Conservation (phyloP, 1,140 invertebrate species). For the Hylaeus anthracinus region DNA sequence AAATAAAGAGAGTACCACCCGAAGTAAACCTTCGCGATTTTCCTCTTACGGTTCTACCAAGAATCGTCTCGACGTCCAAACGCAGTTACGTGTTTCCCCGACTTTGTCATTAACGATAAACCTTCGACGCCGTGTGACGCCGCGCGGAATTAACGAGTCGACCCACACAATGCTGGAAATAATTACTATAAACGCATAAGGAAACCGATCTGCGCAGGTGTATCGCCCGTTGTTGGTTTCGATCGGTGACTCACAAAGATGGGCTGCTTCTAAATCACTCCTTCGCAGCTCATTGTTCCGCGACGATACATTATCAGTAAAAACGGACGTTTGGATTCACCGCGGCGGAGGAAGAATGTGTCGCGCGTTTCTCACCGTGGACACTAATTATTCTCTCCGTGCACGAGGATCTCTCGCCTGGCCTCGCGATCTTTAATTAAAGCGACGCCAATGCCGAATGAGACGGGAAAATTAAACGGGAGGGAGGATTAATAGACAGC, state of each 20-base stretch:
- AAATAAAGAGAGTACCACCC: too few species aligned
- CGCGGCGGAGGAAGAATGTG: slow-evolving; percentile 2
- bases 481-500: neutral
- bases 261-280: slow-evolving; percentile 47
- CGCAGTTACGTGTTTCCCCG: neutral
- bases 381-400: slow-evolving; percentile 28
- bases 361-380: slow-evolving; percentile 30
- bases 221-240: slow-evolving; percentile 32
- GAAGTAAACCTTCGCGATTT: neutral
- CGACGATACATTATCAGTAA: slow-evolving; percentile 32
- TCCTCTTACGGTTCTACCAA: neutral
- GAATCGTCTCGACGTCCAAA: neutral
- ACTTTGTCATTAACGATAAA: slow-evolving; percentile 37
- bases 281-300: slow-evolving; percentile 54
- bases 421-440: slow-evolving; percentile 40
- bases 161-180: slow-evolving; percentile 49
- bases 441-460: slow-evolving; percentile 6
- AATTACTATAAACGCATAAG: slow-evolving; percentile 63
- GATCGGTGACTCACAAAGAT: slow-evolving; percentile 43
- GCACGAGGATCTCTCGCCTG: neutral
- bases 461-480: slow-evolving; percentile 7
- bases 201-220: slow-evolving; percentile 59
- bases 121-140: slow-evolving; percentile 30
- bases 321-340: slow-evolving; percentile 6
- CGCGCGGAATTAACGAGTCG: slow-evolving; percentile 60